Conservation (phyloP, 30 jellyfish, hydroid and myxozoan species). For the Cassiopea xamachana region DNA sequence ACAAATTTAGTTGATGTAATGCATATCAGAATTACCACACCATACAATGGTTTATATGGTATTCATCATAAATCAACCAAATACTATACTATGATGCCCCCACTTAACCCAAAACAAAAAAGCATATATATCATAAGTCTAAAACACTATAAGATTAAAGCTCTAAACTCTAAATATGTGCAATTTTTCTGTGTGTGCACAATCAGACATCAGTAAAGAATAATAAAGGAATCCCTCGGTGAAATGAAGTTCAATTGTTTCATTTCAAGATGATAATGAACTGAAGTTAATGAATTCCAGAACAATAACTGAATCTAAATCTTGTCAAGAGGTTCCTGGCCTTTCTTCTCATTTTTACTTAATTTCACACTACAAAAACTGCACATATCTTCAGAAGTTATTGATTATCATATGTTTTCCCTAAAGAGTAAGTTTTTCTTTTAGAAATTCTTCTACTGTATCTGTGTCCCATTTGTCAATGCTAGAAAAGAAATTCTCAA, state of each 20-base stretch:
- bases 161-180: background rate
- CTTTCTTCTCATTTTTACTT: background rate
- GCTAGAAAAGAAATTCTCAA: constrained; percentile 55
- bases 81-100: background rate
- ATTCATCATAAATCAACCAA: constrained; percentile 13
- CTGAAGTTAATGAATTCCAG: too few relatives aligned
- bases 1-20: background rate
- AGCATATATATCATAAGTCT: background rate
- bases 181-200: background rate
- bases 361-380: background rate
- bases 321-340: too few relatives aligned
- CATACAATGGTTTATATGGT: constrained; percentile 35
- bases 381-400: background rate
- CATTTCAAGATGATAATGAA: too few relatives aligned
- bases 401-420: background rate
- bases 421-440: constrained; percentile 74
- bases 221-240: background rate
- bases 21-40: constrained; percentile 31
- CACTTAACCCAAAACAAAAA: background rate
- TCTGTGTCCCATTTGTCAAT: constrained; percentile 98
- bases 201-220: too few relatives aligned
- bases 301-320: too few relatives aligned
- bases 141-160: background rate
- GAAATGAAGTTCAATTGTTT: background rate
- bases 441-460: constrained; percentile 88